Base-by-base conservation (phyloP, 2,888 invertebrate species). In the Tachina grossa region DNA sequence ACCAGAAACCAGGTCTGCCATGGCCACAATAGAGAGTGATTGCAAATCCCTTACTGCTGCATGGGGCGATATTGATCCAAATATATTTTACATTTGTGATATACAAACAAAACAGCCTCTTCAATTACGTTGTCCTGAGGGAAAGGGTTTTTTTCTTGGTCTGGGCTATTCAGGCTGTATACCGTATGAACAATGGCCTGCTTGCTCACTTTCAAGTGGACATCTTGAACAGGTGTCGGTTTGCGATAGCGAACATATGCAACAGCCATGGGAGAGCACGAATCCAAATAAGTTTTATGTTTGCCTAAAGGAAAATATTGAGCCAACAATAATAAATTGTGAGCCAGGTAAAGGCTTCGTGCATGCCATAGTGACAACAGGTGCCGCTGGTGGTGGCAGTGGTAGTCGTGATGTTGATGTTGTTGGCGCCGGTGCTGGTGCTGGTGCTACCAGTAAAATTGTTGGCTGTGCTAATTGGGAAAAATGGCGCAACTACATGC, bases 1-100 rank as follows among this genome's bases (percentile, higher is more conserved):
- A 79, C 68, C 53, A 49, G 53, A 19, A 75, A 9, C 47, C 85
- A 88, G 74, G 6, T 47, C 45, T 45, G 63, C 76, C 63, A 19
- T 31, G 31, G 47, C 78, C 85, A 41, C 19, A 57, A 3, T 19
- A 55, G 84, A 86, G 82, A 57, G 51, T 13, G 63, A 43, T 43
- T 84, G 86, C 14, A 86, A 86, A 55, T 81, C 76, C 75, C 55
- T 63, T 9, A 84, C 66, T 55, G 88, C 87, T 85, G 88, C 89
- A 88, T 91, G 91, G 92, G 92, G 91, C 83, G 89, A 88, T 87
- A 88, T 87, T 69, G 88, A 92, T 89, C 91, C 91, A 74, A 90
- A 89, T 87, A 86, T 90, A 86, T 90, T 90, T 86, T 89, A 89
- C 88, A 89, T 90, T 45, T 92, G 92, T 86, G 88, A 90, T 83